Base-by-base conservation (phyloP, 2,113 vertebrate species). In the Pedionomus torquatus region DNA sequence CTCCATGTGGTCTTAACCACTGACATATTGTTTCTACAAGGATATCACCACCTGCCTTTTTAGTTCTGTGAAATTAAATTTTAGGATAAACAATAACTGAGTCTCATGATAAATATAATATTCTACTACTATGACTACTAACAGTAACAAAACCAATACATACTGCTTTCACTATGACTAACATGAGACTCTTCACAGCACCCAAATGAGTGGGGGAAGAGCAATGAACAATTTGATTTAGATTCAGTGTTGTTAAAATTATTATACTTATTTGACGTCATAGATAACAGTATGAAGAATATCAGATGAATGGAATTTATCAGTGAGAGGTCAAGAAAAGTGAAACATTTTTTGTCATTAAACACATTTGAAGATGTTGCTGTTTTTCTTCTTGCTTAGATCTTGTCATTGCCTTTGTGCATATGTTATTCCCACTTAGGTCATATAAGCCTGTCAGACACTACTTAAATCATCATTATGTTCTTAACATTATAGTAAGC, bases 31-130 rank as follows among this genome's bases (percentile, higher is more conserved):
- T 30, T 8, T 11, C 28, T 33, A 31, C 14, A 60, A 51, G 10
- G 9, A 28, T 51, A 21, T 24, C 49, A 65, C 1, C 16, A 18
- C 3, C 13, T 49, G 15, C 33, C 7, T 5, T 25, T 57, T 77
- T 31, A 41, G 12, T 55, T 74, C 31, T 13, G 7, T 31, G 19
- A 80, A 44, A 71, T 81, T 18, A 64, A 37, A 70, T 20, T 82
- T 85, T 60, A 60, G 30, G 9, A 11, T 33, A 68, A 30, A 8
- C 21, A 17, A 35, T 79, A 83, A 15, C 17, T 49, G 60, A 63
- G 12, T 4, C 7, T 52, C 7, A 20, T 3, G 0, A 35, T 21
- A 31, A 75, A 80, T 66, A 33, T 51, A 19, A 2, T 31, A 1
- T 75, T 90, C 77, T 88, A 23, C 17, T 37, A n/a, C 12, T 57